phyloP scores from a whole-genome alignment of 2,113 vertebrate genomes.

The Psilopogon haemacephalus region DNA sequence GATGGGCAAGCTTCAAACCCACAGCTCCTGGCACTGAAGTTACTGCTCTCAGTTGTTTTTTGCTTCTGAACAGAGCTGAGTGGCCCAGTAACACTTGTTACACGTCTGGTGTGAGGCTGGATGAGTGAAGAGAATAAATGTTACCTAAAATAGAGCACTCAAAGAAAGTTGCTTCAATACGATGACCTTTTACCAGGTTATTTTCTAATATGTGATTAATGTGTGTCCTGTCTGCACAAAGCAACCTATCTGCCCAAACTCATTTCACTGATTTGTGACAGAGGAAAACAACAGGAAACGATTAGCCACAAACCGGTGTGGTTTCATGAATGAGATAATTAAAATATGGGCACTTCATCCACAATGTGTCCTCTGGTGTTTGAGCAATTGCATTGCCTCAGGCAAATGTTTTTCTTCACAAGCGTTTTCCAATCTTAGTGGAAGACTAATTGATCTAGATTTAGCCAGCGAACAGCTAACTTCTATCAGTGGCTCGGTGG shows the following conservation, averaged over 20 bases:
- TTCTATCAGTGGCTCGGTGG: neutral
- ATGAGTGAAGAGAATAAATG: neutral
- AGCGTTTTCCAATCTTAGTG: conserved; percentile 32
- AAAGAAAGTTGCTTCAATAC: conserved; percentile 9
- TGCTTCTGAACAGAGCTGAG: neutral
- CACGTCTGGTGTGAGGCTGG: neutral
- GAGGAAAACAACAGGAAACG: conserved; percentile 61
- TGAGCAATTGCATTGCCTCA: conserved; percentile 50
- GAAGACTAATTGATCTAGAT: conserved; percentile 46
- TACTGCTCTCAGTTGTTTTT: neutral
- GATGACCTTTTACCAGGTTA: conserved; percentile 30
- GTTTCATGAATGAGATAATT: conserved; percentile 72
- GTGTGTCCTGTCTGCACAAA: conserved; percentile 23
- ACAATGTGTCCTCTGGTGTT: conserved; percentile 33
- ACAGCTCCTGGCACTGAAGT: neutral
- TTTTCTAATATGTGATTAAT: conserved; percentile 61
- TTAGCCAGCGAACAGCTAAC: neutral
- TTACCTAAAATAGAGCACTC: neutral
- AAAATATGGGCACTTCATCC: conserved; percentile 41
- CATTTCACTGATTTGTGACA: conserved; percentile 44
- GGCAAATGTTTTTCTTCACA: conserved; percentile 42
- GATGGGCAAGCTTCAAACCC: neutral
- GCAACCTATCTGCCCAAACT: conserved; percentile 19
- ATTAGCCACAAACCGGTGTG: conserved; percentile 27
- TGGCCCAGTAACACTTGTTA: neutral